Base-by-base conservation (phyloP, 2,113 vertebrate species). In the Lichenostomus cassidix region DNA sequence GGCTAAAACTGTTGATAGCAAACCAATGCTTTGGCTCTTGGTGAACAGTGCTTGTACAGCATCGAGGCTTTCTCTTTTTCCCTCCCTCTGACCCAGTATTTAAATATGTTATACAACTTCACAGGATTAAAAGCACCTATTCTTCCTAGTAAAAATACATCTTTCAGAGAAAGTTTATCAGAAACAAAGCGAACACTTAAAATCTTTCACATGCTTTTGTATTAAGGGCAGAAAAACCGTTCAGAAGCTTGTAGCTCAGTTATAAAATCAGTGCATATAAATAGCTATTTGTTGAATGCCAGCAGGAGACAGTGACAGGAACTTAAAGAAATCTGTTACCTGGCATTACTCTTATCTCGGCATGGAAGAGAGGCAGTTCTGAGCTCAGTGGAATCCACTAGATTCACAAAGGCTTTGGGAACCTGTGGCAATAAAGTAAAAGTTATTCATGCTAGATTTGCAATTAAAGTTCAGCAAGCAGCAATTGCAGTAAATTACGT, bases 321-420 rank as follows among this genome's bases (percentile, higher is more conserved):
- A 70, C 59, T 55, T 83, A 74, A 68, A 88, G 39, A 41, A 89
- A 58, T 4, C 13, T 49, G 8, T 92, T 97, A 98, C 98, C 98
- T 98, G 85, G 68, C 31, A 53, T 87, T 63, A 47, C 70, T 82
- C 28, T 69, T 55, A 53, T 76, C 85, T 31, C 68, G 95, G 73
- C 75, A 82, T 19, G 33, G 47, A 49, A 24, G 37, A 81, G 84
- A 94, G 31, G 74, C 31, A 42, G 52, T 31, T 35, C 33, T 37
- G 16, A 96, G 25, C 28, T 97, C 93, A 7, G 98, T 96, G 64
- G 96, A 90, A 87, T 98, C 98, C 70, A 98, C 96, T 75, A 98
- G 84, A 89, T 97, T 98, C 89, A 98, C 17, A 1, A 98, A 98
- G 6, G 96, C 96, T 89, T 84, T 98, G 41, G 98, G 98, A 69